A percentile compares a stretch with the other conserved stretches of the same genome.
phyloP scores from a whole-genome alignment of 2,888 invertebrate species.

The Catocala nupta region DNA sequence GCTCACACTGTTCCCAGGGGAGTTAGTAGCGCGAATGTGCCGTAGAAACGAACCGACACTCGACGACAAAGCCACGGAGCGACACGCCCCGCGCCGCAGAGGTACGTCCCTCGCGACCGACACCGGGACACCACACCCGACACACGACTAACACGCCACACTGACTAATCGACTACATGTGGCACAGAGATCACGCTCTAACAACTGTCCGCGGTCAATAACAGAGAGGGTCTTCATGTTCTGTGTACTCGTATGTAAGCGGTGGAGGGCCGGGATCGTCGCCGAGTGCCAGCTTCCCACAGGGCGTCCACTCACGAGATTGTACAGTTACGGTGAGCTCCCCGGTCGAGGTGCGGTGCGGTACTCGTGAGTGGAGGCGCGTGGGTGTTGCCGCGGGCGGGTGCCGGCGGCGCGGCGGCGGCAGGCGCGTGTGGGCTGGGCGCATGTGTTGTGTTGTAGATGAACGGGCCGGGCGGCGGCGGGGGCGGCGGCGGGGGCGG shows the following conservation, averaged over 20 bases:
- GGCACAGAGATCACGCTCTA: conserved; percentile 69
- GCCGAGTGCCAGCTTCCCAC: conserved; percentile 15
- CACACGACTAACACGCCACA: conserved; percentile 47
- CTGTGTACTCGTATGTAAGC: conserved; percentile 20
- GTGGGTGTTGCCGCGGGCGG: conserved; percentile 30
- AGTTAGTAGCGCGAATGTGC: conserved; percentile 75
- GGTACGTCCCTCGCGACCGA: conserved; percentile 56
- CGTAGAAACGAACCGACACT: conserved; percentile 51
- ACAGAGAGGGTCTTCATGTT: conserved; percentile 55
- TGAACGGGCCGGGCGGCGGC: conserved; percentile 75
- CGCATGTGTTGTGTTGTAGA: conserved; percentile 65
- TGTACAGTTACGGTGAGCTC: neutral
- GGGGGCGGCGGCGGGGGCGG: conserved; percentile 36
- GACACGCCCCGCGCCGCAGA: conserved; percentile 21
- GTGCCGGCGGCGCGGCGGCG: conserved; percentile 39
- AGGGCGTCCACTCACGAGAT: neutral
- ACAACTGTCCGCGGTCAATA: conserved; percentile 53
- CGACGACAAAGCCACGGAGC: conserved; percentile 24
- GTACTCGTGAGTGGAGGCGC: conserved; percentile 22
- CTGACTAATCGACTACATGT: conserved; percentile 23
- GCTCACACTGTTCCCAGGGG: conserved; percentile 74
- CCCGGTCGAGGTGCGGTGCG: neutral
- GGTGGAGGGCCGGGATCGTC: conserved; percentile 42
- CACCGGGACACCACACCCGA: conserved; percentile 60
- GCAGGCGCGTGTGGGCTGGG: conserved; percentile 44